Evolutionary conservation across 2,113 vertebrate species (phyloP), one percentile per base, ranked within the genome.

Genomic region (Suricata suricatta): DNA sequence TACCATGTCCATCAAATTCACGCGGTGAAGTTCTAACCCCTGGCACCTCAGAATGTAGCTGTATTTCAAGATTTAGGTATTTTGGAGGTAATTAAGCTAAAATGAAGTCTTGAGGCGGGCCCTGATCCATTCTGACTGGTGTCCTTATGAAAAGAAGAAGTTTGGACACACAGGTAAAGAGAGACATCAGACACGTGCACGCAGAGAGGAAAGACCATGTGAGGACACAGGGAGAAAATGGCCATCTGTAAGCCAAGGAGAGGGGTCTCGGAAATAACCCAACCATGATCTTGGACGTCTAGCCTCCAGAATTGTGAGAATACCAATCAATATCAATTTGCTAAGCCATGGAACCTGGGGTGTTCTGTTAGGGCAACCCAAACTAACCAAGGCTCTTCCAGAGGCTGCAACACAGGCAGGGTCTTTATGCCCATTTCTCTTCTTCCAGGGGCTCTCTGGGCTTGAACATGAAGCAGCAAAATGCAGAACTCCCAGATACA

Each of bases 331-430:
- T 47, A 35, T 72, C 38, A 21, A 57, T 21, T n/a, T 7, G 15
- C 82, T 21, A 60, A 15, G 29, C 52, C 63, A 12, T 1, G 17
- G 5, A 14, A 14, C 16, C n/a, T 52, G 23, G 3, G 33, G 54
- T 29, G 1, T 2, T 16, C 31, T n/a, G 12, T 57, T 17, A 19
- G 0, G n/a, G 54, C 31, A n/a, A 11, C 41, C n/a, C 2, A 16
- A 23, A 80, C 21, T 16, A 38, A 29, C 57, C 2, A 12, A 66
- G 29, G 23, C 41, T 12, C 23, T 50, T 14, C 12, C 29, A 14
- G 77, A 29, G 17, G 23, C 23, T 27, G 35, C 74, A 47, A 50
- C 19, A n/a, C 29, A 14, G 12, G 31, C 23, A 8, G 5, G 1
- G 2, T 19, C 31, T 21, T 71, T 12, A 2, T 3, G 17, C 7